phyloP scores from a whole-genome alignment of 2,113 vertebrate species.

The Campylorhamphus procurvoides region DNA sequence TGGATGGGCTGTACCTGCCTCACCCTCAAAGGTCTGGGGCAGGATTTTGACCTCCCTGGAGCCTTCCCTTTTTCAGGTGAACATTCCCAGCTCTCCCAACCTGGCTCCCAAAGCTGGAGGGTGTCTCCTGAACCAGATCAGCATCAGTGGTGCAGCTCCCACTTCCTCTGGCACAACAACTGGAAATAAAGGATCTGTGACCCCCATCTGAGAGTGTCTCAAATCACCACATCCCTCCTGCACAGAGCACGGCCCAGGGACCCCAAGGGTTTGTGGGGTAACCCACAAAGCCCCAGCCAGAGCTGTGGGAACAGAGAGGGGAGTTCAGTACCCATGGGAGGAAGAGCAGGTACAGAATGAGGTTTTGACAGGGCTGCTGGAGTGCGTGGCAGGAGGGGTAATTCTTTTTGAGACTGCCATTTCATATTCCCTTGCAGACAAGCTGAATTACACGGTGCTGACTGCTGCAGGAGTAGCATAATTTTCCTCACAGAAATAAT shows the following conservation, averaged over 20 bases:
- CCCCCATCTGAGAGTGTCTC: not conserved
- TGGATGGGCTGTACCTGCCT: not conserved
- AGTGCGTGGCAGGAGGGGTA: slow-evolving; percentile 44
- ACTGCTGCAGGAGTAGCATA: slow-evolving; percentile 39
- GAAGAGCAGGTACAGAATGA: not conserved
- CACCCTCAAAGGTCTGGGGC: not conserved
- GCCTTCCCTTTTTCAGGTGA: not conserved
- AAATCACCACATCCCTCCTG: accelerated
- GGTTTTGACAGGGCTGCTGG: slow-evolving; percentile 53
- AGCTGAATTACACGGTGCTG: slow-evolving; percentile 46
- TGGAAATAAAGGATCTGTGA: not conserved
- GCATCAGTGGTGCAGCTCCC: not conserved
- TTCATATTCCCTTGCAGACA: slow-evolving; percentile 51
- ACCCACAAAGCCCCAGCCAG: not conserved
- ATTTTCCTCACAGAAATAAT: slow-evolving; percentile 48
- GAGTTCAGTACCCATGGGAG: not conserved
- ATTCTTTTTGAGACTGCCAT: slow-evolving; percentile 49
- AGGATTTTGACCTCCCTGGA: not conserved
- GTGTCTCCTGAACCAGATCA: not conserved
- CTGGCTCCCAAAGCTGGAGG: not conserved
- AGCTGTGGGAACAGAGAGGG: not conserved
- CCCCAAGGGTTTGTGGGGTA: not conserved
- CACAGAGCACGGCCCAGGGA: not conserved
- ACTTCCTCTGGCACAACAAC: accelerated
- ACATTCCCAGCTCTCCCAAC: not conserved